phyloP scores from a whole-genome alignment of 2,888 invertebrate genomes.

The Ditula angustiorana region DNA sequence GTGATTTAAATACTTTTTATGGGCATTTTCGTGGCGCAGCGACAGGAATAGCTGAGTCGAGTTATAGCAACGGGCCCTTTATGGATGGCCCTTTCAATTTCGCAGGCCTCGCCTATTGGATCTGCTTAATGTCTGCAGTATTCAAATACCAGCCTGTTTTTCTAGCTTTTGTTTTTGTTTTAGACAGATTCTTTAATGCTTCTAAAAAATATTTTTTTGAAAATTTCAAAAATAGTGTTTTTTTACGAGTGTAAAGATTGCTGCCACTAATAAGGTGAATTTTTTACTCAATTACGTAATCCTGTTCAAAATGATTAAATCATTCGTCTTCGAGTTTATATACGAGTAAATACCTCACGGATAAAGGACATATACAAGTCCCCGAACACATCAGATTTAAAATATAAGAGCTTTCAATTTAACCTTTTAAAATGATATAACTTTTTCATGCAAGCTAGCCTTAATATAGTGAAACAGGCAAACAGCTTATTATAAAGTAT shows the following conservation, averaged over 20 bases:
- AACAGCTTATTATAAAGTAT: not conserved
- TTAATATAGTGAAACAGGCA: not conserved
- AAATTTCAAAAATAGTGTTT: not conserved
- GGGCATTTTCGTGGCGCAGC: constrained; percentile 50
- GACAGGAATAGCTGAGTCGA: constrained; percentile 47
- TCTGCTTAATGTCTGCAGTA: not conserved
- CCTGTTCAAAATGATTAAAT: no score
- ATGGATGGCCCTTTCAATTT: constrained; percentile 56
- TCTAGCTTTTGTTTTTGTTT: constrained; percentile 1
- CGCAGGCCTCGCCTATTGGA: constrained; percentile 23
- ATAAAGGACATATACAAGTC: no score
- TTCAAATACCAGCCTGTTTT: constrained; percentile 3
- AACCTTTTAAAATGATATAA: no score
- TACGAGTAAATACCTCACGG: no score
- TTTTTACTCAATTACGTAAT: no score
- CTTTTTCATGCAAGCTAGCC: no score
- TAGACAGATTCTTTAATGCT: no score
- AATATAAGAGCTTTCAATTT: no score
- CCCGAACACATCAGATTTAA: no score
- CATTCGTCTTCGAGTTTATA: no score
- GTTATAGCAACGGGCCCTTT: constrained; percentile 50
- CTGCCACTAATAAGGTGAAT: no score
- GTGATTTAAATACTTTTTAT: constrained; percentile 64
- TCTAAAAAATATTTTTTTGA: no score
- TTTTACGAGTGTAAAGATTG: not conserved